A percentile compares a stretch with the other conserved stretches of the same genome.
Conservation (phyloP, 1,140 invertebrate species). For the Bombus picipes region DNA sequence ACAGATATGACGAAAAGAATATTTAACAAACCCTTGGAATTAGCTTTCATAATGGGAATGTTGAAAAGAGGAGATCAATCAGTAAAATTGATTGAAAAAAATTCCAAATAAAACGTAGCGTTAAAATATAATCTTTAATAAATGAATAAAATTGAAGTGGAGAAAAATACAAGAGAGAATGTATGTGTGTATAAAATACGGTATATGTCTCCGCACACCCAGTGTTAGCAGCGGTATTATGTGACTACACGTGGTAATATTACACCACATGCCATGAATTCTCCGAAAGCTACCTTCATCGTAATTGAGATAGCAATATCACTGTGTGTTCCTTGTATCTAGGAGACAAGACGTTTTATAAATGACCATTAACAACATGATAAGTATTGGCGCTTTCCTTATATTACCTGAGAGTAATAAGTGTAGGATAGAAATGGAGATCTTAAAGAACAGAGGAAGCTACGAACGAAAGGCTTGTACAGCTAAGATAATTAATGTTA, state of each 20-base stretch:
- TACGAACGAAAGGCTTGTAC: no score
- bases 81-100: no score
- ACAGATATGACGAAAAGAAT: no score
- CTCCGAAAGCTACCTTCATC: constrained; percentile 63
- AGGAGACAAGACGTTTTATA: background rate
- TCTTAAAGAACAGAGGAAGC: background rate
- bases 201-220: background rate
- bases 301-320: constrained; percentile 58
- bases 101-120: no score
- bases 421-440: constrained; percentile 4
- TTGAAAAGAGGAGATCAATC: no score
- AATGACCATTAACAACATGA: constrained; percentile 39
- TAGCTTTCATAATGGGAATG: no score
- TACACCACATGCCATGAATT: constrained; percentile 66
- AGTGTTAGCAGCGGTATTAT: constrained; percentile 58
- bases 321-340: background rate
- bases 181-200: no score
- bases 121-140: no score
- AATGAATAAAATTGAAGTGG: no score
- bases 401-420: background rate
- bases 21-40: no score
- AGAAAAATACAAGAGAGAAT: no score
- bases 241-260: constrained; percentile 25
- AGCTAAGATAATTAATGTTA: no score
- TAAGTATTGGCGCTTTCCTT: background rate